Base-by-base conservation (phyloP, 2,888 invertebrate species). In the Himalopsyche japonica region DNA sequence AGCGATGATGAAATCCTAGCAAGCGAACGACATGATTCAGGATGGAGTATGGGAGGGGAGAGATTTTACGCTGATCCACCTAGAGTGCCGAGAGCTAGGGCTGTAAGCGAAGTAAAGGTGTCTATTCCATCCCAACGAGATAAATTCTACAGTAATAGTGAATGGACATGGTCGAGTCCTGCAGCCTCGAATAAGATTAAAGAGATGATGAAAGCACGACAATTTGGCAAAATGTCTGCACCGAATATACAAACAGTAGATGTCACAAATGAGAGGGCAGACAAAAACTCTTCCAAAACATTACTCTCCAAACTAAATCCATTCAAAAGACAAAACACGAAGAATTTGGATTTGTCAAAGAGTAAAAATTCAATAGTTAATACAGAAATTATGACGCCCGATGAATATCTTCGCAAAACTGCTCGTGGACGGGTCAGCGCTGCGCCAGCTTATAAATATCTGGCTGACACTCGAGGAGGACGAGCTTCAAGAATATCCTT, bases 1-100 rank as follows among this genome's bases (percentile, higher is more conserved):
- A 93, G 94, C 18, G 96, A 96, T 88, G 94, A 94, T 0, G 94
- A 96, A 87, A 96, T 97, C 82, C 90, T 96, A 84, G 94, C 95
- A 2, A 95, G 94, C 88, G 96, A 96, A 89, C 92, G 91, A 90
- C 87, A 90, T 64, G 88, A 88, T 30, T 88, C 92, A 3, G 89
- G 90, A 30, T 95, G 95, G 93, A 91, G 92, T 84, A 91, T 94
- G 87, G 92, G 93, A 78, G 89, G 92, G 87, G 90, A 92, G 84
- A 89, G 90, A 86, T 89, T 90, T 87, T 87, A 86, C 84, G 87
- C 89, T 82, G 89, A 90, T 87, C 88, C 91, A 76, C 90, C 92
- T 37, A 88, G 89, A 79, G 88, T 87, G 34, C 90, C 90, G 87
- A 90, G 95, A 88, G 89, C 93, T 86, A 90, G 96, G 90, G 93